These are phyloP conservation scores for Ectemnius lituratus DNA, from an alignment of 2,888 invertebrate species.

Conservation along the genomic window DNA sequence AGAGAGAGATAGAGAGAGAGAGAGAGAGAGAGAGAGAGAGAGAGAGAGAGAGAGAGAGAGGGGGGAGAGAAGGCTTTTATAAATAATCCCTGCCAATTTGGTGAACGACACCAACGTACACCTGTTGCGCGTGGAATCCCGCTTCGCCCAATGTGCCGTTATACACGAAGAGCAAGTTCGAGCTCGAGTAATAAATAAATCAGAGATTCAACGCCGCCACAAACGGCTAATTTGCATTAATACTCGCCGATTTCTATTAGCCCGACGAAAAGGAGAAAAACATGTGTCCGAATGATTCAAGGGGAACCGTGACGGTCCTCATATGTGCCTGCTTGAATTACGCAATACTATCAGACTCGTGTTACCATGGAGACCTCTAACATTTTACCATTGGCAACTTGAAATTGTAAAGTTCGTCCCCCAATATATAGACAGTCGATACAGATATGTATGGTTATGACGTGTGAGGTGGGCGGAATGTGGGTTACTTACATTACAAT, in stretches of 20 bases:
- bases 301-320: conserved; percentile 31
- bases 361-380: background rate
- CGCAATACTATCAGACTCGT: conserved; percentile 10
- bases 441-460: background rate
- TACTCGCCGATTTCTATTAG: conserved; percentile 23
- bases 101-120: conserved; percentile 27
- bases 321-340: conserved; percentile 18
- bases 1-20: too few species aligned
- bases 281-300: conserved; percentile 13
- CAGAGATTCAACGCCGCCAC: background rate
- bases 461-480: conserved; percentile 12
- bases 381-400: background rate
- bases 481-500: conserved; percentile 35
- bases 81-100: conserved; percentile 4
- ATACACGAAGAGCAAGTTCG: conserved; percentile 7
- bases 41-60: too few species aligned
- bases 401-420: background rate
- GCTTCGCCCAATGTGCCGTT: background rate
- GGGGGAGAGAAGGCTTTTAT: background rate
- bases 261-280: background rate
- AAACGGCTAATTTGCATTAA: conserved; percentile 30
- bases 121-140: background rate
- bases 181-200: conserved; percentile 11
- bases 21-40: too few species aligned
- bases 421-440: too few species aligned